A percentile compares a stretch with the other conserved stretches of the same genome.
phyloP scores from a whole-genome alignment of 2,113 vertebrate genomes.

The Natator depressus region DNA sequence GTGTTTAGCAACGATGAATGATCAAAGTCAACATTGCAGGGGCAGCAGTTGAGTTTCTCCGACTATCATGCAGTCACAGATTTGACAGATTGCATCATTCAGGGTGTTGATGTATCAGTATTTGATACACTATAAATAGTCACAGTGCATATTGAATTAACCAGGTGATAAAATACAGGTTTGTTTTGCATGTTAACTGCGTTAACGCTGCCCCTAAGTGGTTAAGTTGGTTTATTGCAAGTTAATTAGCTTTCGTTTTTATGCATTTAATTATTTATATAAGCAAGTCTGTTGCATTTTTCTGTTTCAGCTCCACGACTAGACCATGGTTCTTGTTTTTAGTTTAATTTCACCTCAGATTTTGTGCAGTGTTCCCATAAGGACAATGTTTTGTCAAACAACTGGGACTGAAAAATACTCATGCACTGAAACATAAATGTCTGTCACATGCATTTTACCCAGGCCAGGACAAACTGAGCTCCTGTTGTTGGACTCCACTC shows the following conservation, averaged over 20 bases:
- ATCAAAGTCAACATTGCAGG: neutral
- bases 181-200: slow-evolving; percentile 65
- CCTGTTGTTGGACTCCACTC: slow-evolving; percentile 32
- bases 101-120: neutral
- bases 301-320: neutral
- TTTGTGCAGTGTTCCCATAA: slow-evolving; percentile 44
- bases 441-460: slow-evolving; percentile 35
- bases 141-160: slow-evolving; percentile 41
- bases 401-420: slow-evolving; percentile 3
- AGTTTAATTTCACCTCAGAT: slow-evolving; percentile 2
- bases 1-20: slow-evolving; percentile 14
- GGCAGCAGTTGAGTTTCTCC: neutral
- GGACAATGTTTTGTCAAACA: slow-evolving; percentile 15
- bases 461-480: slow-evolving; percentile 22
- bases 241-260: slow-evolving; percentile 67
- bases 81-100: slow-evolving; percentile 43
- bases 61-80: neutral
- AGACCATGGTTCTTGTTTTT: neutral
- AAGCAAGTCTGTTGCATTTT: neutral
- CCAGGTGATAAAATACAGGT: slow-evolving; percentile 67
- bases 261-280: slow-evolving; percentile 59
- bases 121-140: slow-evolving; percentile 67
- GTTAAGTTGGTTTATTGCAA: slow-evolving; percentile 78
- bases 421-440: slow-evolving; percentile 26
- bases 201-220: slow-evolving; percentile 78